Conservation (phyloP, 2,113 vertebrate genomes). For the Hippocampus comes region DNA sequence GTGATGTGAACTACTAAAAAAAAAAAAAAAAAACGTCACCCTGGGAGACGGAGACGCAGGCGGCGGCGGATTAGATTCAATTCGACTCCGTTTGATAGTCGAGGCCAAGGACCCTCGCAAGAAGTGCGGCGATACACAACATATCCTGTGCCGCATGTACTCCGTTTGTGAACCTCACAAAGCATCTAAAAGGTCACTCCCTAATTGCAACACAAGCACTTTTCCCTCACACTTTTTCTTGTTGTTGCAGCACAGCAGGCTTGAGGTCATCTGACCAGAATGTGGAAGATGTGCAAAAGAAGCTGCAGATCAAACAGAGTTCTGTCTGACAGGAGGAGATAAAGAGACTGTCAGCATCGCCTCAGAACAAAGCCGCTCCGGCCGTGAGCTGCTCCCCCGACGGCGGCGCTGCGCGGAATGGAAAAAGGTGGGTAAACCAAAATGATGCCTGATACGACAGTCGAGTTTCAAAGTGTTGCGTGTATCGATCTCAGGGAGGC, state of each 20-base stretch:
- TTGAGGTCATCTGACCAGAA: constrained; percentile 65
- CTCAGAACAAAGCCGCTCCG: constrained; percentile 69
- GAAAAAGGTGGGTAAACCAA: constrained; percentile 54
- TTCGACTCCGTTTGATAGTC: constrained; percentile 27
- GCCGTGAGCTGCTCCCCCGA: constrained; percentile 53
- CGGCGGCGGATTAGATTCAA: constrained; percentile 38
- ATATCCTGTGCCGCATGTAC: constrained; percentile 3
- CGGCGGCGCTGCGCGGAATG: constrained; percentile 49
- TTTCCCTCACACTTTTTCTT: constrained; percentile 22
- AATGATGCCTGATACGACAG: constrained; percentile 21
- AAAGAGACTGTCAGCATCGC: constrained; percentile 64
- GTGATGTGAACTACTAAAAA: constrained; percentile 65
- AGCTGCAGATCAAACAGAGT: constrained; percentile 68
- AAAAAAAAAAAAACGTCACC: constrained; percentile 13
- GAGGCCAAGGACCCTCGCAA: constrained; percentile 43
- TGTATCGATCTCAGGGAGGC: not conserved
- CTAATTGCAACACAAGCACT: constrained; percentile 17
- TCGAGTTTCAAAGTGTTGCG: constrained; percentile 15
- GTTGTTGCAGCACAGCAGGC: constrained; percentile 14
- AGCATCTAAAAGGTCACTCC: constrained; percentile 1
- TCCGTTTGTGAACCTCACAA: not conserved
- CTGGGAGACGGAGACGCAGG: constrained; percentile 41
- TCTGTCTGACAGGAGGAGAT: constrained; percentile 70
- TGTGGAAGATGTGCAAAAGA: constrained; percentile 43
- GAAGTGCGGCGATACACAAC: not conserved